Evolutionary conservation across 2,888 invertebrate species (phyloP), one percentile per base, ranked within the genome.

Genomic region (Bhutanitis thaidina): DNA sequence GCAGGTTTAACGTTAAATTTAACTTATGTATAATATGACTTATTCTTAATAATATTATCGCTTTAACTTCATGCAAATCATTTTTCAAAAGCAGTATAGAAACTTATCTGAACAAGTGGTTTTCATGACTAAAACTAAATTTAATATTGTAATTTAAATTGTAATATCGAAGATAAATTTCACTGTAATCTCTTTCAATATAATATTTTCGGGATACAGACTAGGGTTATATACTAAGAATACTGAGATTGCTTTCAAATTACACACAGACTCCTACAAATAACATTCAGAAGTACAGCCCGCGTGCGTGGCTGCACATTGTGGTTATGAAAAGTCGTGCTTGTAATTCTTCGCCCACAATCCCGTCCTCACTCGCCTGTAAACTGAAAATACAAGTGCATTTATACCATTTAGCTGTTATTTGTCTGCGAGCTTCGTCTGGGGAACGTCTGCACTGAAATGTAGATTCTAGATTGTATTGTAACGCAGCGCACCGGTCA

Each of bases 241-340:
- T n/a, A n/a, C n/a, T n/a, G n/a, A n/a, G n/a, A n/a, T 34, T 7
- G 15, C 39, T 40, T 12, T 9, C 12, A 32, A 27, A 27, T 1
- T 27, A 7, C 5, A 52, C 50, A 56, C 49, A 58, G 40, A 30
- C 14, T 25, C 10, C 43, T 29, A 35, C 9, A 43, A 43, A 50
- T 53, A 52, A 54, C 52, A 56, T 43, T 53, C 38, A 58, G 61
- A 59, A 54, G 47, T 51, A 51, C 12, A 54, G 49, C 38, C 44
- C 38, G 25, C 44, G 12, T 41, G 39, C 44, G 51, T 20, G 40
- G 30, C 36, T 16, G 29, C 14, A n/a, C 30, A 46, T 50, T 38
- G 35, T 41, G 35, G 14, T 12, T 20, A 12, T n/a, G 41, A 51
- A 41, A 46, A 44, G 35, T 35, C 20, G 30, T 15, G 41, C 36